Conservation (phyloP, 1,140 invertebrate species). For the Tetramorium alpestre region DNA sequence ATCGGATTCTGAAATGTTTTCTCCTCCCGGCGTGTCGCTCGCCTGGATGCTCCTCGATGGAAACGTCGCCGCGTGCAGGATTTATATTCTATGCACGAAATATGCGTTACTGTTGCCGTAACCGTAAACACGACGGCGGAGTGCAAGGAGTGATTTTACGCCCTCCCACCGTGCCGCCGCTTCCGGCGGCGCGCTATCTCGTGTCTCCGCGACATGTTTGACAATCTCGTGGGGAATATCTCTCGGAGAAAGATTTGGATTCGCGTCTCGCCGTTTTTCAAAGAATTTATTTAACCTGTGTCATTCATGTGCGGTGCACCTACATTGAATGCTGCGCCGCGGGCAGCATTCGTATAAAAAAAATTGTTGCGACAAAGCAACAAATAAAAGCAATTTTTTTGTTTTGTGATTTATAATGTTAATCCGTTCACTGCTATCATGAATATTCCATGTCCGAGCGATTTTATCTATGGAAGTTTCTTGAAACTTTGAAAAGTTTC, state of each 20-base stretch:
- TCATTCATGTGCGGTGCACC: neutral
- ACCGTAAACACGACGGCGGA: conserved; percentile 21
- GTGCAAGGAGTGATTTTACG: conserved; percentile 14
- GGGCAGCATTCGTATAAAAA: neutral
- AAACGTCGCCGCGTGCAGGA: neutral
- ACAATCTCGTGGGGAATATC: conserved; percentile 25
- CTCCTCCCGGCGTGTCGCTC: neutral
- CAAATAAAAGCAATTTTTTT: neutral
- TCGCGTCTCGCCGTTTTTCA: neutral
- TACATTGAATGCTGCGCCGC: neutral
- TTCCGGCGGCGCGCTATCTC: neutral
- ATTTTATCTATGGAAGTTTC: too few species aligned
- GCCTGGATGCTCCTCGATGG: neutral
- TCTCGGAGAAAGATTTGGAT: neutral
- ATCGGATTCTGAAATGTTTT: conserved; percentile 65
- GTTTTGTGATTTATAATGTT: too few species aligned
- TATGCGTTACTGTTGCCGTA: conserved; percentile 40
- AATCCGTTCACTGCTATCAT: too few species aligned
- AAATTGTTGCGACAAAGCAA: neutral
- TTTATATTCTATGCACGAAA: conserved; percentile 32
- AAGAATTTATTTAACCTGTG: conserved; percentile 25
- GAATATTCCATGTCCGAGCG: too few species aligned
- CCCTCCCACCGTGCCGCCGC: neutral
- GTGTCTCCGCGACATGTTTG: conserved; percentile 2
- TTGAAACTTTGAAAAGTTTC: too few species aligned